Base-by-base conservation (phyloP, 2,797 vertebrate genomes). In the Furcifer pardalis region DNA sequence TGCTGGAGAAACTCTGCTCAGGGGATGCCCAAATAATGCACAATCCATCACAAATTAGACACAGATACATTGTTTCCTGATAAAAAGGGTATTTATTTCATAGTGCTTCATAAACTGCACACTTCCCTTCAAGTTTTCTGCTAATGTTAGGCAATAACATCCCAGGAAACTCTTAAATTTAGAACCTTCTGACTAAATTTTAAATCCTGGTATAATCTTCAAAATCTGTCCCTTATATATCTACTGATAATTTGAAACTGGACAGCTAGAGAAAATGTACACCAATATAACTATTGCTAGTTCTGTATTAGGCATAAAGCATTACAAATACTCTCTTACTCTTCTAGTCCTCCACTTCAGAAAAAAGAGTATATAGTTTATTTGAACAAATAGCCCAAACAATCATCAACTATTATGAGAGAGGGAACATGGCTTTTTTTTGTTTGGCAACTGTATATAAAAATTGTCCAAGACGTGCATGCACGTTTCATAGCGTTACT, bases 371-470 rank as follows among this genome's bases (percentile, higher is more conserved):
- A 75, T 2, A 0, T 0, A 1, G 40, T 0, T 0, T 56, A 52
- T 74, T 42, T 86, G 60, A 79, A 76, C 30, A 76, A 73, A 56
- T 76, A 25, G 21, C 75, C 65, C 32, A n/a, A 66, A n/a, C 30
- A 0, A 6, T 5, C 0, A 30, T 6, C 1, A 15, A 74, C 42
- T 2, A 21, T 30, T 37, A 79, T 75, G 93, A 92, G 96, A 96
- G 97, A 97, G 97, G 98, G 98, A 98, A 98, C 97, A 96, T 98
- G 98, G 97, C 98, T 98, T 98, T 86, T n/a, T 56, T 56, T 98
- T 94, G 96, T 97, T 97, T 97, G 97, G 96, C 93, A 94, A 96
- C 95, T 96, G 94, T 96, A 96, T 97, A 97, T 96, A 93, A 96
- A 97, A 97, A 94, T 95, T 96, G 95, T 77, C 52, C 73, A 76